Evolutionary conservation across 2,797 vertebrate species (phyloP).

Genomic region (Brotula barbata): DNA sequence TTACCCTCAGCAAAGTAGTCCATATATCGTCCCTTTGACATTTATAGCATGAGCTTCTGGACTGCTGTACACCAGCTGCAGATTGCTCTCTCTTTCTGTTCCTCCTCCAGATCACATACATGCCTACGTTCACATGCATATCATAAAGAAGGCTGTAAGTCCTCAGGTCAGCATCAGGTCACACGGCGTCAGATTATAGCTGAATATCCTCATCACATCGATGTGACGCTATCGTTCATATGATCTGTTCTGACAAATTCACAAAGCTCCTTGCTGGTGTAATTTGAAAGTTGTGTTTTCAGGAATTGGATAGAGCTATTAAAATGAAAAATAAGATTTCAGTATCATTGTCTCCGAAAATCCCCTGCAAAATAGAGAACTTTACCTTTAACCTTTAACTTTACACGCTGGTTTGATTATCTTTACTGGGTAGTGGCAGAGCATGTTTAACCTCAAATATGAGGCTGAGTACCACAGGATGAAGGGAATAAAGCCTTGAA

Average conservation of each 20-base stretch:
- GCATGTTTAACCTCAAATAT: slow-evolving; percentile 47
- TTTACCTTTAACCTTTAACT: not conserved
- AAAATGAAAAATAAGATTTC: not conserved
- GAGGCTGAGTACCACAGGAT: slow-evolving; percentile 32
- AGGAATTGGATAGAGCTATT: slow-evolving; percentile 9
- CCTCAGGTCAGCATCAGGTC: slow-evolving; percentile 8
- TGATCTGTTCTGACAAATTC: slow-evolving; percentile 16
- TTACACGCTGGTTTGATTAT: slow-evolving; percentile 38
- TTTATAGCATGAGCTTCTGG: slow-evolving; percentile 36
- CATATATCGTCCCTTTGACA: slow-evolving; percentile 50
- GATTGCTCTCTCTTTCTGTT: slow-evolving; percentile 4
- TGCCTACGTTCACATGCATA: not conserved
- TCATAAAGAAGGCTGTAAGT: slow-evolving; percentile 5
- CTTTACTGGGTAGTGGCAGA: no score
- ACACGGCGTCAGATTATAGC: not conserved
- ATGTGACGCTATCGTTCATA: not conserved
- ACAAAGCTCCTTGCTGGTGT: not conserved
- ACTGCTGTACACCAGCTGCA: slow-evolving; percentile 1
- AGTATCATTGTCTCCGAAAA: not conserved
- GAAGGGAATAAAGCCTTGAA: slow-evolving; percentile 41
- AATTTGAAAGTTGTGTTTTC: slow-evolving; percentile 7
- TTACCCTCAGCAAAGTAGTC: slow-evolving; percentile 31
- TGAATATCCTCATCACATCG: slow-evolving; percentile 22
- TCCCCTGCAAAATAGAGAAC: not conserved
- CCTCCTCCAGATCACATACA: not conserved